Evolutionary conservation across 2,113 vertebrate species (phyloP), one percentile per base, ranked within the genome.

Genomic region (Vidua macroura): DNA sequence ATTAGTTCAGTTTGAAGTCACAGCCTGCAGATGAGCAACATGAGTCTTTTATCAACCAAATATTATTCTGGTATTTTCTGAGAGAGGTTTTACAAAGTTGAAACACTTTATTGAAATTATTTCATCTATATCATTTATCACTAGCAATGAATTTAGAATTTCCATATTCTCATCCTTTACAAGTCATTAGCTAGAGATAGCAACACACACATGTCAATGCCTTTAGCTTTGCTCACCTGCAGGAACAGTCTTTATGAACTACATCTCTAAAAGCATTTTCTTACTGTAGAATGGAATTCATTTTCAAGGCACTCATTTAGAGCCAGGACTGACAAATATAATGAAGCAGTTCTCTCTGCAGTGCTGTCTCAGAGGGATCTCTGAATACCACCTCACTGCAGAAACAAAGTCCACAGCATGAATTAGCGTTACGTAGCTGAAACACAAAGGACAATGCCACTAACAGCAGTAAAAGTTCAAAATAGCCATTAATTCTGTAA

Each of bases 41-140:
- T 2, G 16, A 89, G 41, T 44, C 46, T 93, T 90, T 88, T 59
- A 63, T 62, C 30, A 90, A 55, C 5, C 14, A 74, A 83, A 75
- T 72, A 30, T 12, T 59, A 78, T 51, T 67, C 51, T 10, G 3
- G 13, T 68, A 84, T 92, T 85, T 88, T 92, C 60, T 31, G 33
- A 48, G 35, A 90, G 44, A 84, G 2, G 12, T 68, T 87, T 88
- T 79, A 60, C 8, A 15, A 72, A 91, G 53, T 48, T 83, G 35
- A 86, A 78, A 95, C 24, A 60, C 28, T 68, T 78, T 37, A 41
- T 3, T 72, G 89, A 84, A 83, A 88, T 86, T 83, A 83, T 86
- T 77, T 93, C 88, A 70, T 74, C 27, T 51, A 16, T 62, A 63
- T 58, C 46, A 86, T 88, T 93, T 86, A 94, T 88, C 55, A 86